A percentile compares a stretch with the other conserved stretches of the same genome.
phyloP scores from a whole-genome alignment of 1,140 invertebrate genomes.

The Drosophila sulfurigaster region DNA sequence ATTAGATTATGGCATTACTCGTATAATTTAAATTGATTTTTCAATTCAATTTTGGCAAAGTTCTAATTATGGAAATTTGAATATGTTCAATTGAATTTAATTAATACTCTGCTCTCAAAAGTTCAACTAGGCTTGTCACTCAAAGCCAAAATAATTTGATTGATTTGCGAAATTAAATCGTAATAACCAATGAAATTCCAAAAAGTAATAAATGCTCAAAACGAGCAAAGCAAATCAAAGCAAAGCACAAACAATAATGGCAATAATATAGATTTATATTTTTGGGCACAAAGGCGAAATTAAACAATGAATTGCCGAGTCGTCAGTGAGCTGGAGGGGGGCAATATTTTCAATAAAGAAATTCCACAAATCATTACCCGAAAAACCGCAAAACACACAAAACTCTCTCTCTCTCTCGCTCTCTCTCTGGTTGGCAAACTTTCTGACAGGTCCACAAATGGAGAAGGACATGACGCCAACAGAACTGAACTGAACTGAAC shows the following conservation, averaged over 20 bases:
- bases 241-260: conserved; percentile 32
- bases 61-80: too few relatives aligned
- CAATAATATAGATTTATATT: conserved; percentile 30
- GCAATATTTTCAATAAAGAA: conserved; percentile 68
- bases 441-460: conserved; percentile 46
- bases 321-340: neutral
- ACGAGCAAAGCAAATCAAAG: conserved; percentile 5
- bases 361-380: conserved; percentile 74
- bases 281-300: conserved; percentile 24
- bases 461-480: conserved; percentile 38
- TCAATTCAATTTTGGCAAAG: neutral
- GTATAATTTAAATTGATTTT: neutral
- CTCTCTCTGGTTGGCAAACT: conserved; percentile 37
- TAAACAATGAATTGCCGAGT: conserved; percentile 23
- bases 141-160: conserved; percentile 14
- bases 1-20: neutral
- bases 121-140: neutral
- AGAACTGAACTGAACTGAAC: conserved; percentile 2
- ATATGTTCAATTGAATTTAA: neutral
- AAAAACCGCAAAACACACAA: conserved; percentile 62
- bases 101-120: neutral
- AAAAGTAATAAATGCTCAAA: conserved; percentile 34
- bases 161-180: conserved; percentile 30
- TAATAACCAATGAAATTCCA: conserved; percentile 41
- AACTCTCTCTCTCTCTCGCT: conserved; percentile 15